Conservation (phyloP, 2,797 vertebrate species). For the Antrozous pallidus region DNA sequence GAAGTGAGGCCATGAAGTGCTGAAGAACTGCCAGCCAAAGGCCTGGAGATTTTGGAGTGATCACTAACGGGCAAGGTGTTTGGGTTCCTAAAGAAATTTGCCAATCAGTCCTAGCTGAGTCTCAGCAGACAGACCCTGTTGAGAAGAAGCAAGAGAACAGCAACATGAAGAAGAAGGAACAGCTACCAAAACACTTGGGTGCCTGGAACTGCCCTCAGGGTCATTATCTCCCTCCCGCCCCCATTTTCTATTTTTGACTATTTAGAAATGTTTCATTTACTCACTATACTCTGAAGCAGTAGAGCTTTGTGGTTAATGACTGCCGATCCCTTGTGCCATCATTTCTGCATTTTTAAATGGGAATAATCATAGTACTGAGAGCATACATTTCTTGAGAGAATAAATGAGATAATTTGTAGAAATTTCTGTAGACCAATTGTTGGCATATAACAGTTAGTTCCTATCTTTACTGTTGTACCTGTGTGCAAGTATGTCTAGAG, state of each 20-base stretch:
- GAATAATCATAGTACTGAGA: not conserved
- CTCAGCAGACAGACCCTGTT: not conserved
- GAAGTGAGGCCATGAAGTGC: not conserved
- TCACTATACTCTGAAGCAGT: not conserved
- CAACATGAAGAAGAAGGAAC: conserved; percentile 40
- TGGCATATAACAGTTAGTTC: not conserved
- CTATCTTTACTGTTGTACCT: too few species aligned
- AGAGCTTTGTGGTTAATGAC: not conserved
- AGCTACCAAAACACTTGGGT: not conserved
- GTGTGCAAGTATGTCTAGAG: not conserved
- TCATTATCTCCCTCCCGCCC: not conserved
- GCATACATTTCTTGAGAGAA: not conserved
- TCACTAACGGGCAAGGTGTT: not conserved
- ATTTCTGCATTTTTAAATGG: not conserved
- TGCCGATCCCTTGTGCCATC: not conserved
- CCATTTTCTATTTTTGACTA: not conserved
- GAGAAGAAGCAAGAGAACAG: not conserved
- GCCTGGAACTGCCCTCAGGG: conserved; percentile 27
- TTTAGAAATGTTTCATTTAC: fast-evolving
- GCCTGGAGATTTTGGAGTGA: not conserved
- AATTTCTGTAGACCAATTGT: not conserved
- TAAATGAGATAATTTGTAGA: not conserved
- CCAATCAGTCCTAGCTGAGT: not conserved
- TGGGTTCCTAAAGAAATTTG: not conserved
- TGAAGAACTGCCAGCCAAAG: not conserved